Percentiles rank a stretch among this genome's conserved stretches.
These are phyloP conservation scores for Leguminivora glycinivorella DNA, from an alignment of 1,140 invertebrate species.

Conservation along the genomic window DNA sequence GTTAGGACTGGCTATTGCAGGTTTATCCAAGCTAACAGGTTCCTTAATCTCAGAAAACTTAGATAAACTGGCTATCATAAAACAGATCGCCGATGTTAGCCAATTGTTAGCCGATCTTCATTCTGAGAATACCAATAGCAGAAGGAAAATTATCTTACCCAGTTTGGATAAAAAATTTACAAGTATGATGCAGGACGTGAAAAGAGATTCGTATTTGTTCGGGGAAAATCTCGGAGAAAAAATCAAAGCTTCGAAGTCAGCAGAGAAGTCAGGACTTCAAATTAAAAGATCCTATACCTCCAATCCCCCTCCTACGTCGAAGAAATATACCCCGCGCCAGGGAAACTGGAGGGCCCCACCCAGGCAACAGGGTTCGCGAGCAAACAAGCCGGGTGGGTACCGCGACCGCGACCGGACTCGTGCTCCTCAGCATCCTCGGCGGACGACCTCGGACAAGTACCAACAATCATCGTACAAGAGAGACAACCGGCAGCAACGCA, in stretches of 20 bases:
- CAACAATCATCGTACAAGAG: neutral
- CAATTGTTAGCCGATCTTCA: constrained; percentile 25
- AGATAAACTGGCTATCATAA: constrained; percentile 9
- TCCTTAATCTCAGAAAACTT: neutral
- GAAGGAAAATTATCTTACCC: constrained; percentile 9
- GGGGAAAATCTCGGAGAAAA: constrained; percentile 27
- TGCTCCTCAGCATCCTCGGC: neutral
- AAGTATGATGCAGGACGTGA: constrained; percentile 8
- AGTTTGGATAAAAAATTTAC: constrained; percentile 22
- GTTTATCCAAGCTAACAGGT: neutral
- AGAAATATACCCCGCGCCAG: constrained; percentile 19
- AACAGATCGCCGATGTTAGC: constrained; percentile 8
- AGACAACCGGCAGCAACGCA: constrained; percentile 12
- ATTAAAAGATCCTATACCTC: constrained; percentile 15
- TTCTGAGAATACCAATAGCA: constrained; percentile 9
- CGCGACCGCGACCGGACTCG: neutral
- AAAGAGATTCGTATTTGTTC: constrained; percentile 25
- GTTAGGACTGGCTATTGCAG: neutral
- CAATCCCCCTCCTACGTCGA: neutral
- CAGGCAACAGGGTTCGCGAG: neutral
- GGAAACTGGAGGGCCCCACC: constrained; percentile 32
- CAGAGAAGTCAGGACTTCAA: constrained; percentile 29
- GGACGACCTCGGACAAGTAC: constrained; percentile 6
- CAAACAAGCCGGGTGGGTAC: constrained; percentile 7
- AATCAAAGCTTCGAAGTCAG: constrained; percentile 25